Evolutionary conservation across 2,797 vertebrate species (phyloP).

Genomic region (Schizothorax lantsangensis): DNA sequence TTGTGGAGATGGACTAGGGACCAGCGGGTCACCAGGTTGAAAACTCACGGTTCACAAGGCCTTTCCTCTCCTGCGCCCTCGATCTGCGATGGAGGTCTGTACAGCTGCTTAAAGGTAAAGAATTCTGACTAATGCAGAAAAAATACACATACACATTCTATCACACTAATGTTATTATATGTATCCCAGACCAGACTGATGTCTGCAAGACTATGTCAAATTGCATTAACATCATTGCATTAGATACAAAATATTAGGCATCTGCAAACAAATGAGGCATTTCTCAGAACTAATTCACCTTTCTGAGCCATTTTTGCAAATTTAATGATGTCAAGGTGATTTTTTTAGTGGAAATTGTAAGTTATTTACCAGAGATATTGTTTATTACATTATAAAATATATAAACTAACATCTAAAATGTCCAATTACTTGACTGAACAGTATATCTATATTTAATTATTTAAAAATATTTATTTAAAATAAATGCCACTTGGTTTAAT

Average conservation of each 20-base stretch:
- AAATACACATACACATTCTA: not conserved
- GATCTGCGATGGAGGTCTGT: slow-evolving; percentile 6
- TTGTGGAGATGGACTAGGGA: slow-evolving; percentile 54
- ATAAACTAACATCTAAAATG: not conserved
- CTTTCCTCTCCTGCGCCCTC: slow-evolving; percentile 28
- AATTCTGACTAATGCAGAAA: slow-evolving; percentile 5
- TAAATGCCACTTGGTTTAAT: not conserved
- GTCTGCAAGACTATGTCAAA: not conserved
- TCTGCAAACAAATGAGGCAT: not conserved
- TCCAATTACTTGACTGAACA: too few relatives aligned
- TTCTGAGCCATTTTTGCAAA: not conserved
- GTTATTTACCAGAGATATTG: not conserved
- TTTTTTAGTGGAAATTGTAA: not conserved
- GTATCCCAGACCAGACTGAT: not conserved
- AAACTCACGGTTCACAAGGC: slow-evolving; percentile 43
- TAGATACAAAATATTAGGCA: not conserved
- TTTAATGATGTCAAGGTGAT: not conserved
- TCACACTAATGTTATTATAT: not conserved
- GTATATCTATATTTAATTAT: not conserved
- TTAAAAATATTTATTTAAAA: not conserved
- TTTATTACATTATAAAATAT: not conserved
- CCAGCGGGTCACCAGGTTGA: slow-evolving; percentile 59
- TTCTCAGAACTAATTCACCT: not conserved
- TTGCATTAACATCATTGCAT: not conserved
- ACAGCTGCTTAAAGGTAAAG: not conserved